A percentile compares a stretch with the other conserved stretches of the same genome.
These are phyloP conservation scores for Scaeva pyrastri DNA, from an alignment of 2,888 invertebrate species.

Conservation along the genomic window DNA sequence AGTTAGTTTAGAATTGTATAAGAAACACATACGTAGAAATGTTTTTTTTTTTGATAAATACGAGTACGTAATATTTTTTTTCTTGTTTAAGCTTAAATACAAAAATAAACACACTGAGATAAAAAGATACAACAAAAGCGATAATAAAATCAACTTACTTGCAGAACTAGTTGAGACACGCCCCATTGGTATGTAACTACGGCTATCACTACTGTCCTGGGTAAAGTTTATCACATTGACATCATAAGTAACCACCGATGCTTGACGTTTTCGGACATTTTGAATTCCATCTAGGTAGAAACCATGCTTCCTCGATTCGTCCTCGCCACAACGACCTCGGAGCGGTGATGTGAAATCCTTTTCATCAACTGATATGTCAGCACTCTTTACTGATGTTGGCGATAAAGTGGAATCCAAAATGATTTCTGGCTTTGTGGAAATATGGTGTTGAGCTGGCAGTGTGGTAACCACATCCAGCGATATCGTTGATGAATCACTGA, in stretches of 20 bases:
- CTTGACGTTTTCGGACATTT: constrained; percentile 82
- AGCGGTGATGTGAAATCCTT: constrained; percentile 81
- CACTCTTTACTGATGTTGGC: constrained; percentile 79
- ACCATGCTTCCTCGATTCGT: constrained; percentile 54
- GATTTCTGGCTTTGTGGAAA: constrained; percentile 83
- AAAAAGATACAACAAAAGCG: neutral
- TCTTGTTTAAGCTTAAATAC: neutral
- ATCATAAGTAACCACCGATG: constrained; percentile 84
- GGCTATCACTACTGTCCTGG: constrained; percentile 83
- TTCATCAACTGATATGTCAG: constrained; percentile 78
- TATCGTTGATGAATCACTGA: constrained; percentile 83
- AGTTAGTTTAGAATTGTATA: too few species aligned
- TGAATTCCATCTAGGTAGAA: constrained; percentile 79
- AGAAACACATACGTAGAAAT: neutral
- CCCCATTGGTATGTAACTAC: constrained; percentile 83
- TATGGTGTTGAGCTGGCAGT: constrained; percentile 80
- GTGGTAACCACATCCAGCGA: constrained; percentile 83
- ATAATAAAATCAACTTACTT: constrained; percentile 80
- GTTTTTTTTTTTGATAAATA: neutral
- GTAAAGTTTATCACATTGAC: constrained; percentile 84
- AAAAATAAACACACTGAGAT: neutral
- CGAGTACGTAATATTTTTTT: neutral
- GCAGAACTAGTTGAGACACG: constrained; percentile 83
- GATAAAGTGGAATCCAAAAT: constrained; percentile 83
- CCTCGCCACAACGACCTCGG: constrained; percentile 77